phyloP scores from a whole-genome alignment of 2,888 invertebrate species.

The Shargacucullia verbasci region DNA sequence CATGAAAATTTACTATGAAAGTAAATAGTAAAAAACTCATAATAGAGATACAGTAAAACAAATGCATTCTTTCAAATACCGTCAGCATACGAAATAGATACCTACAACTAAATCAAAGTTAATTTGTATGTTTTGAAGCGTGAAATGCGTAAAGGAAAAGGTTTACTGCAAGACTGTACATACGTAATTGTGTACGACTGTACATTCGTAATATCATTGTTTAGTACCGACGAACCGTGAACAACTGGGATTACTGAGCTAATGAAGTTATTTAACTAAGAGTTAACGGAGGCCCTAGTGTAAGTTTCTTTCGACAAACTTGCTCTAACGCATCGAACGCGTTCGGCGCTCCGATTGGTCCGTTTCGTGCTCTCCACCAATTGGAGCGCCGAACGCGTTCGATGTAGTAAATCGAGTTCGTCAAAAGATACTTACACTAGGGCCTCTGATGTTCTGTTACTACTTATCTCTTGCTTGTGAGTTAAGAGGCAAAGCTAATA shows the following conservation, averaged over 20 bases:
- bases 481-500: too few species aligned
- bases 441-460: too few species aligned
- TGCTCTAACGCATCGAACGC: too few species aligned
- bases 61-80: conserved; percentile 6
- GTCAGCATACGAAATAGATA: conserved; percentile 27
- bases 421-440: too few species aligned
- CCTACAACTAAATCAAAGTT: conserved; percentile 56
- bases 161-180: conserved; percentile 27
- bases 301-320: neutral
- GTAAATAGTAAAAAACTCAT: too few species aligned
- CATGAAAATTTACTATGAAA: too few species aligned
- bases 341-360: too few species aligned
- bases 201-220: conserved; percentile 33
- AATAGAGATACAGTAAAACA: too few species aligned
- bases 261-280: conserved; percentile 23
- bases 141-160: conserved; percentile 63
- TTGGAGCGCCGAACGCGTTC: too few species aligned
- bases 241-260: conserved; percentile 33
- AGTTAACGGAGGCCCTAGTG: neutral
- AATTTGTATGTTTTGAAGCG: conserved; percentile 67
- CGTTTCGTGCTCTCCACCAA: too few species aligned
- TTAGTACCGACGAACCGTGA: conserved; percentile 40
- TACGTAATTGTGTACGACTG: conserved; percentile 15
- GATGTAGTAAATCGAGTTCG: too few species aligned
- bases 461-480: too few species aligned